phyloP scores from a whole-genome alignment of 2,797 vertebrate genomes.

The Aphelocoma californica region DNA sequence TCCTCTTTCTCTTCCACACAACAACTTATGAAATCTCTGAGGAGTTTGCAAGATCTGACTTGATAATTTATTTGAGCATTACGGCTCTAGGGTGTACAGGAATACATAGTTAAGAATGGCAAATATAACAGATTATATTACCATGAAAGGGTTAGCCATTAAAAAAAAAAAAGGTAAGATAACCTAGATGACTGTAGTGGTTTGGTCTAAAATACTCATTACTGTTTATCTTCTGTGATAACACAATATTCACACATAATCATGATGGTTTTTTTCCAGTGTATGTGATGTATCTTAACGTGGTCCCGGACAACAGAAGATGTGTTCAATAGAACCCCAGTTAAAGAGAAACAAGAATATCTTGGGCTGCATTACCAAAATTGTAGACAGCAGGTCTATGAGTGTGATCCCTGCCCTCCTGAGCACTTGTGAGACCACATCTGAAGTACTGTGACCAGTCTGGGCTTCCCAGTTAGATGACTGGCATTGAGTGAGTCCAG shows the following conservation, averaged over 20 bases:
- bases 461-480: neutral
- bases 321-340: neutral
- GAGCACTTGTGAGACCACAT: neutral
- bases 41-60: neutral
- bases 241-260: neutral
- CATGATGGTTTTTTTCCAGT: neutral
- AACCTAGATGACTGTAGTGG: neutral
- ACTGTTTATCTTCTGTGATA: no score
- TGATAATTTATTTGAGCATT: neutral
- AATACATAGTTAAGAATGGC: neutral
- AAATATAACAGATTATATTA: neutral
- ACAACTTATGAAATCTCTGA: neutral
- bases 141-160: neutral
- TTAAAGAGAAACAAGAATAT: fast-evolving
- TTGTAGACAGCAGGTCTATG: neutral
- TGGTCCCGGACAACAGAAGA: neutral
- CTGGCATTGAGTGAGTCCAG: neutral
- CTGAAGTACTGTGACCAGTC: neutral
- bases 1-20: neutral
- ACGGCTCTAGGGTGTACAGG: neutral
- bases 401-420: neutral
- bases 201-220: no score
- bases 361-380: neutral
- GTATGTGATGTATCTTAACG: fast-evolving
- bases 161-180: fast-evolving